A percentile compares a stretch with the other conserved stretches of the same genome.
These are phyloP conservation scores for Pheosia tremula DNA, from an alignment of 2,888 invertebrate genomes.

Conservation along the genomic window DNA sequence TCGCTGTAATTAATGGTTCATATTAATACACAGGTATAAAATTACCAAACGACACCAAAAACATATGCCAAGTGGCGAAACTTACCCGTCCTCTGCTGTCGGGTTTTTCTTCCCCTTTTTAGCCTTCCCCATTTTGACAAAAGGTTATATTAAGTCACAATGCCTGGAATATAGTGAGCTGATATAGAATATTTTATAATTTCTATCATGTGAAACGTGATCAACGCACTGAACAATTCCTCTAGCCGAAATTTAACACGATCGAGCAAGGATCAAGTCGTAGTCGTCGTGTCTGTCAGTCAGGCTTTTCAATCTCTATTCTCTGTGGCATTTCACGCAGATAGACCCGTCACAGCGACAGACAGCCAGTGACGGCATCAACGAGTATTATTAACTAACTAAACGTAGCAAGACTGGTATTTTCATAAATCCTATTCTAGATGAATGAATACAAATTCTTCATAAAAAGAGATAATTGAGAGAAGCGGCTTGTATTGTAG, in stretches of 20 bases:
- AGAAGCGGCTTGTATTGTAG: no score
- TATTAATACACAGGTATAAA: slow-evolving; percentile 29
- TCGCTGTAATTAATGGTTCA: slow-evolving; percentile 80
- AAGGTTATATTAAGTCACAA: slow-evolving; percentile 72
- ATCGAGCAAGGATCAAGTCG: slow-evolving; percentile 33
- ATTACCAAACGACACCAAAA: slow-evolving; percentile 41
- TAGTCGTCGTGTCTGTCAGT: slow-evolving; percentile 71
- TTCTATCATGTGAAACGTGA: slow-evolving; percentile 82
- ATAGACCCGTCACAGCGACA: no score
- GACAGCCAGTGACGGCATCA: no score
- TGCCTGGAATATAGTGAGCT: slow-evolving; percentile 66
- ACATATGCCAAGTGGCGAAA: slow-evolving; percentile 62
- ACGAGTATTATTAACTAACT: no score
- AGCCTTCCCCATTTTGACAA: slow-evolving; percentile 88
- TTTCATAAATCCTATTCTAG: no score
- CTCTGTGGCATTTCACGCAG: no score
- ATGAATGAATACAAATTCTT: no score
- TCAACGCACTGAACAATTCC: slow-evolving; percentile 62
- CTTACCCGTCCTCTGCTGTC: slow-evolving; percentile 90
- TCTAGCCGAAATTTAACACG: slow-evolving; percentile 56
- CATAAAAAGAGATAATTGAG: no score
- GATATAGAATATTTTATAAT: slow-evolving; percentile 66
- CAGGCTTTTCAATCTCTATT: slow-evolving; percentile 25
- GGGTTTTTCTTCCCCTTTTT: slow-evolving; percentile 92
- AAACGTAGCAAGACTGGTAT: no score